phyloP scores from a whole-genome alignment of 2,797 vertebrate species.

The Ceyx erithaca region DNA sequence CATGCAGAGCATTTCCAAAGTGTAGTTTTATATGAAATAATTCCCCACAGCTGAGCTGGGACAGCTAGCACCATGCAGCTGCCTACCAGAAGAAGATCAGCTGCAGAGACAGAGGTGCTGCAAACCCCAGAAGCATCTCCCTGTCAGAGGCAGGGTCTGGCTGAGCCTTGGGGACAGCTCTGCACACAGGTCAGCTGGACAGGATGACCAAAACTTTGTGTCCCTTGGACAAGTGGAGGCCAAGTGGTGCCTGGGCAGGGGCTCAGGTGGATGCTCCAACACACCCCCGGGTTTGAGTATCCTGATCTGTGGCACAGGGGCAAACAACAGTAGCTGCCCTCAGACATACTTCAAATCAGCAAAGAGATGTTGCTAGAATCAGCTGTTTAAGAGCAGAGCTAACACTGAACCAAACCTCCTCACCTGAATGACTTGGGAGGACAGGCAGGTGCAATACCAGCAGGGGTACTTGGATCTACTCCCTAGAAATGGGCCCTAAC shows the following conservation, averaged over 20 bases:
- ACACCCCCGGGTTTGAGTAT: too few relatives aligned
- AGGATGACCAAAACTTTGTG: too few relatives aligned
- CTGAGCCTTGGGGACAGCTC: neutral
- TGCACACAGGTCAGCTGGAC: neutral
- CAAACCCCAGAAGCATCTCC: neutral
- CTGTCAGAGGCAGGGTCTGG: neutral
- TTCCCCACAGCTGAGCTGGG: neutral
- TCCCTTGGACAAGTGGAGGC: neutral
- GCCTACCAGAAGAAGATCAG: neutral
- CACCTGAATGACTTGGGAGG: neutral
- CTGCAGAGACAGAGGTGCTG: neutral
- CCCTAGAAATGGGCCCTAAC: neutral
- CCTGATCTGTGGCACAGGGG: accelerated
- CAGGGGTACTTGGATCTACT: neutral
- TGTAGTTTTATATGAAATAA: neutral
- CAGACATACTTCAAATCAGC: neutral
- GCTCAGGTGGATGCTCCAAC: accelerated
- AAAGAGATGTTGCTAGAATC: neutral
- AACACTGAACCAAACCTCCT: neutral
- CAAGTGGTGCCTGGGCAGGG: neutral
- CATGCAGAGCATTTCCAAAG: neutral
- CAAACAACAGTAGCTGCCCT: neutral
- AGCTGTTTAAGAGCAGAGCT: neutral
- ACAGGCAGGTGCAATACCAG: neutral
- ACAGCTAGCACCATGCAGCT: neutral